Evolutionary conservation across 2,888 invertebrate species (phyloP).

Genomic region (Deroplatys truncata): DNA sequence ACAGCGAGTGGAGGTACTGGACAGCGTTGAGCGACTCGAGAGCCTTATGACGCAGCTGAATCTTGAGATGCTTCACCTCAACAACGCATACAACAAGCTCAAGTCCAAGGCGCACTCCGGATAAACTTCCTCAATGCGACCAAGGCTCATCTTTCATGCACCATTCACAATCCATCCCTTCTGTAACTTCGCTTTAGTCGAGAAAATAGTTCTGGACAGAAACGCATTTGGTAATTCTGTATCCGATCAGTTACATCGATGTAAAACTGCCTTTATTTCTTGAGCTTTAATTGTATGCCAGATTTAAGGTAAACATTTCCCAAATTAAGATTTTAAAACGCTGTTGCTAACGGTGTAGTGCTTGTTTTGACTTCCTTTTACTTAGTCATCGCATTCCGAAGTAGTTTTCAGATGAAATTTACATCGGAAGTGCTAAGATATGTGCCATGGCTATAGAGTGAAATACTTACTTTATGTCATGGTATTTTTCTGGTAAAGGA

Average conservation of each 20-base stretch:
- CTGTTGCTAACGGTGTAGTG: background rate
- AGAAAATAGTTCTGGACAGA: background rate
- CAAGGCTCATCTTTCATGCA: background rate
- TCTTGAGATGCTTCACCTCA: slow-evolving; percentile 81
- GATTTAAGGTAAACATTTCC: background rate
- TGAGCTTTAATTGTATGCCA: too few relatives aligned
- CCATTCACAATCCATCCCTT: background rate
- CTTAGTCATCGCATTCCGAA: background rate
- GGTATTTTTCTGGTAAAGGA: background rate
- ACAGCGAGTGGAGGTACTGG: slow-evolving; percentile 90
- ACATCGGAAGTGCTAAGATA: background rate
- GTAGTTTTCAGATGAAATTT: background rate
- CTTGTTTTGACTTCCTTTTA: background rate
- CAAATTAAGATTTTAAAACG: background rate
- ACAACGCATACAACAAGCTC: slow-evolving; percentile 83
- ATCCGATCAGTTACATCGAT: too few relatives aligned
- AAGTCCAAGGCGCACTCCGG: background rate
- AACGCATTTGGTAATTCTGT: background rate
- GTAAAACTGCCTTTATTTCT: too few relatives aligned
- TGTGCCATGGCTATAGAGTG: background rate
- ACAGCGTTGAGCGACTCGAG: slow-evolving; percentile 85
- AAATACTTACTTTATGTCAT: background rate
- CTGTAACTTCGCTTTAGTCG: background rate
- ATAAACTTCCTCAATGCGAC: background rate
- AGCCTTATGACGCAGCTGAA: slow-evolving; percentile 78